Evolutionary conservation across 2,797 vertebrate species (phyloP).

Genomic region (Fratercula arctica): DNA sequence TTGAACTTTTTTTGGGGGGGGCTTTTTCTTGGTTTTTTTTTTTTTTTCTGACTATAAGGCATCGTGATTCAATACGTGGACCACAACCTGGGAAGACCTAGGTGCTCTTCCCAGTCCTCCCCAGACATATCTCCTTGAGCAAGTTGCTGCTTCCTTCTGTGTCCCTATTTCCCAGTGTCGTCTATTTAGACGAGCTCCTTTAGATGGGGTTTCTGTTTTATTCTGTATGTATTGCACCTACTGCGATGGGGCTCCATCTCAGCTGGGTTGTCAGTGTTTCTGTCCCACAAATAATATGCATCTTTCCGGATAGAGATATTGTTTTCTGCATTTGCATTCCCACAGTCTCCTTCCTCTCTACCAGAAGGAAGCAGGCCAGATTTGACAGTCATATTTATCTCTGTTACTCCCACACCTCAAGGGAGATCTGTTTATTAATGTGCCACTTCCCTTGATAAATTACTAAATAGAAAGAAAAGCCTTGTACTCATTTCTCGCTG

Average conservation of each 20-base stretch:
- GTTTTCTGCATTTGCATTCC: conserved; percentile 74
- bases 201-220: neutral
- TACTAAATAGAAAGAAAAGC: conserved; percentile 88
- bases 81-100: neutral
- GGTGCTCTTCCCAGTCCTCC: neutral
- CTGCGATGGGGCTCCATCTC: neutral
- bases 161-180: neutral
- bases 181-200: conserved; percentile 14
- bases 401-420: conserved; percentile 83
- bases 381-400: conserved; percentile 86
- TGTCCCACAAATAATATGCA: conserved; percentile 25
- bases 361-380: conserved; percentile 79
- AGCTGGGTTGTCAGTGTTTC: conserved; percentile 27
- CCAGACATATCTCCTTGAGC: neutral
- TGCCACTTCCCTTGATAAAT: conserved; percentile 88
- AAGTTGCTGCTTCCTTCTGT: neutral
- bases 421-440: conserved; percentile 92
- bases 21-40: too few relatives aligned
- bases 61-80: neutral
- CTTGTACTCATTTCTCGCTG: conserved; percentile 83
- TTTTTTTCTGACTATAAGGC: neutral
- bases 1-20: neutral
- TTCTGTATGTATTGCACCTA: neutral
- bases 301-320: conserved; percentile 48
- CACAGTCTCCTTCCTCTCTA: conserved; percentile 68